Evolutionary conservation across 2,888 invertebrate genomes (phyloP).

Genomic region (Philonicus albiceps): DNA sequence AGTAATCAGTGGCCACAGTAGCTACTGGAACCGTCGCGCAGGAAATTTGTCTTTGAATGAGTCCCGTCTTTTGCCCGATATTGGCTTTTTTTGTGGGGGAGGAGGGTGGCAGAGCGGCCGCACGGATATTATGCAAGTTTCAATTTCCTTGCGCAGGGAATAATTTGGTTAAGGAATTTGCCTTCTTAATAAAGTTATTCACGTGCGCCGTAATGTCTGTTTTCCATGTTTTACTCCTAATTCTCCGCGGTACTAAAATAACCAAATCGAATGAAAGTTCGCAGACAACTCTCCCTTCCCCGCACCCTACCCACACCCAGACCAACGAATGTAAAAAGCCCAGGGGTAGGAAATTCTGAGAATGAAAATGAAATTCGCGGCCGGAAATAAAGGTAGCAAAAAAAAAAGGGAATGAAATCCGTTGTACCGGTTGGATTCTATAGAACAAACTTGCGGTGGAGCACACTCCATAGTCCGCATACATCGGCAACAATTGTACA

Average conservation of each 20-base stretch:
- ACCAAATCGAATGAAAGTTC: constrained; percentile 26
- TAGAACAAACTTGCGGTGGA: constrained; percentile 24
- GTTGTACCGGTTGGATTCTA: constrained; percentile 24
- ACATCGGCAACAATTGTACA: constrained; percentile 7
- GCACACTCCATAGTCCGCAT: constrained; percentile 15
- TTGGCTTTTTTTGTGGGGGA: neutral
- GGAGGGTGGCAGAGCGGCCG: neutral
- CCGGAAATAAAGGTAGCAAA: constrained; percentile 18
- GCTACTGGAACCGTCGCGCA: neutral
- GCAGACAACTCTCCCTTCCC: neutral
- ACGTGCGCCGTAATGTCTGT: constrained; percentile 12
- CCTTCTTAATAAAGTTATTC: constrained; percentile 29
- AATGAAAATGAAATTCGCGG: constrained; percentile 40
- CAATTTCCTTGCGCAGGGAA: neutral
- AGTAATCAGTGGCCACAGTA: neutral
- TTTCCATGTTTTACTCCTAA: constrained; percentile 27
- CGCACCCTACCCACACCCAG: neutral
- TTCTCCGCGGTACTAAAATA: constrained; percentile 19
- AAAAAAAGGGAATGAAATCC: constrained; percentile 20
- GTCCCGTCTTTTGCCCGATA: neutral
- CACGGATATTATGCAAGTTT: neutral
- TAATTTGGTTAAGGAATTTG: constrained; percentile 19
- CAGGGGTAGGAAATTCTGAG: constrained; percentile 26
- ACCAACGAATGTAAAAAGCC: constrained; percentile 11
- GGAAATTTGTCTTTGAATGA: neutral